Conservation (phyloP, 2,797 vertebrate species). For the Chiroxiphia lanceolata region DNA sequence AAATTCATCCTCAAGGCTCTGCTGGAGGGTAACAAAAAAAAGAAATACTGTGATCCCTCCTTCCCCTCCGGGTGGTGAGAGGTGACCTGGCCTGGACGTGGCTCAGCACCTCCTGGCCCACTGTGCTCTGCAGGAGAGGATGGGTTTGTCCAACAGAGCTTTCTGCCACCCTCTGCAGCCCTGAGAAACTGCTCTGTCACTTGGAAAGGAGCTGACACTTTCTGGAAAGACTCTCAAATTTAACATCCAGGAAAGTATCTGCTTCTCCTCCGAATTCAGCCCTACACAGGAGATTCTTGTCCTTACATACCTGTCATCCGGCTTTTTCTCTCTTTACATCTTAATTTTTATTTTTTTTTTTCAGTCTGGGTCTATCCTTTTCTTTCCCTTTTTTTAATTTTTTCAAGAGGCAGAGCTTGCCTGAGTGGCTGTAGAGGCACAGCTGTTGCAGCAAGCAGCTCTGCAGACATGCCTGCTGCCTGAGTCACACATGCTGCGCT, state of each 20-base stretch:
- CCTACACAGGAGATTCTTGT: not conserved
- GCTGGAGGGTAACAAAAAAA: not conserved
- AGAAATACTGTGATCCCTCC: not conserved
- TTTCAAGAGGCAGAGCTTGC: not conserved
- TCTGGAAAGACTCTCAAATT: slow-evolving; percentile 26
- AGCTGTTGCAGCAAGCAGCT: slow-evolving; percentile 22
- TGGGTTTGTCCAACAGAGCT: not conserved
- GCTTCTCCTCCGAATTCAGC: not conserved
- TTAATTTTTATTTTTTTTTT: not conserved
- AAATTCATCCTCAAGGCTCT: not conserved
- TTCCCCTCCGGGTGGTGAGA: rapidly evolving
- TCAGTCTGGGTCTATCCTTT: not conserved
- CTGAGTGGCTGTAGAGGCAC: not conserved
- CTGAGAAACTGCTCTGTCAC: slow-evolving; percentile 53
- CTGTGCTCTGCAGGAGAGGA: rapidly evolving
- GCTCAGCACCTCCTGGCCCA: rapidly evolving
- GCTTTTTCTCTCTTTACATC: not conserved
- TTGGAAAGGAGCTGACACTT: slow-evolving; percentile 47
- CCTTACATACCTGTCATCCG: not conserved
- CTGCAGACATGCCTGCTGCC: slow-evolving; percentile 60
- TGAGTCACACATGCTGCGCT: slow-evolving; percentile 16
- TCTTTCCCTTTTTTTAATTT: no score
- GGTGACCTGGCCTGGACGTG: not conserved
- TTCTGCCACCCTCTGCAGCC: not conserved
- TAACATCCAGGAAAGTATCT: not conserved